Evolutionary conservation across 2,113 vertebrate genomes (phyloP).

Genomic region (Columba janthina): DNA sequence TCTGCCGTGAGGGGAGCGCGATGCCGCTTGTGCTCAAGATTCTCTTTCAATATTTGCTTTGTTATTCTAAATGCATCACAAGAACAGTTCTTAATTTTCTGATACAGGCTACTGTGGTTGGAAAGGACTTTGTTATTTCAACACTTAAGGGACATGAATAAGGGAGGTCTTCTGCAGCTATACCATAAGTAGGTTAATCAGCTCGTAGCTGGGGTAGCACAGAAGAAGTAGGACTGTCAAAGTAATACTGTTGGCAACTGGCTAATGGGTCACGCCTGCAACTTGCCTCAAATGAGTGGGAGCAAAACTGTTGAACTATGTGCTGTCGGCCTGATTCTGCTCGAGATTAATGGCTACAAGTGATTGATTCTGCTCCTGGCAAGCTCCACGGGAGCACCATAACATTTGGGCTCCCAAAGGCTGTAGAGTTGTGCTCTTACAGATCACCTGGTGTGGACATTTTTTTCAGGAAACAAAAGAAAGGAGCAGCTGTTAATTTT

Average conservation of each 20-base stretch:
- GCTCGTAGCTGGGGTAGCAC: not conserved
- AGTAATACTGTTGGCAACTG: not conserved
- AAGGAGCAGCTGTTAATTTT: not conserved
- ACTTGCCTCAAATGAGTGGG: not conserved
- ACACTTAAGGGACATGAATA: not conserved
- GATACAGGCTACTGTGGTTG: not conserved
- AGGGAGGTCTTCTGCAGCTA: not conserved
- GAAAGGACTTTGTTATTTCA: not conserved
- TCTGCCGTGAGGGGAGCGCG: not conserved
- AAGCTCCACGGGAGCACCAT: not conserved
- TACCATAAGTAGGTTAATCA: not conserved
- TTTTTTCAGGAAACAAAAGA: not conserved
- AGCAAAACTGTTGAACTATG: not conserved
- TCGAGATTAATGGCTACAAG: not conserved
- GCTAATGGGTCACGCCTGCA: not conserved
- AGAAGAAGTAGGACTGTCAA: not conserved
- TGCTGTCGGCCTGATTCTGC: not conserved
- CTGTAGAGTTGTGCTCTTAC: not conserved
- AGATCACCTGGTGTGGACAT: not conserved
- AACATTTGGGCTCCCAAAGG: not conserved
- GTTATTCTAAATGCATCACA: rapidly evolving
- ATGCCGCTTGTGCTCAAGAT: rapidly evolving
- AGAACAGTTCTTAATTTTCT: not conserved
- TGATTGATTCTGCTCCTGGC: not conserved
- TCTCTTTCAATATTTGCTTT: not conserved